Evolutionary conservation across 2,888 invertebrate genomes (phyloP), one percentile per base, ranked within the genome.

Genomic region (Clivina fossor): DNA sequence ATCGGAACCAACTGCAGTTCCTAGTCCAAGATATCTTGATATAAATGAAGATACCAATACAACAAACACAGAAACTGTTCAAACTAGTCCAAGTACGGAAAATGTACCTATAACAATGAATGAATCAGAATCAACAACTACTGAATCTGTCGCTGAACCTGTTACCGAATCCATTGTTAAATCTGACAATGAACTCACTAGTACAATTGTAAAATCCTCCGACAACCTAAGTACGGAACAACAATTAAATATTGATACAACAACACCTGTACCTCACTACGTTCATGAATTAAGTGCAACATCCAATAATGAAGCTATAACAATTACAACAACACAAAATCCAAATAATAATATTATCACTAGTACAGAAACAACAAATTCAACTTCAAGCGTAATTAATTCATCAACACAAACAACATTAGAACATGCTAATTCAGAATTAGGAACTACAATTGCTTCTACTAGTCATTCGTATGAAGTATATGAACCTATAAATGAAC

Each of bases 301-400:
- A 41, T 16, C 53, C 49, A 20, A 24, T 30, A 7, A 9, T 24
- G 33, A 11, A 51, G 32, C 11, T 26, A 11, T 56, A 58, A 38
- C 11, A 44, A 53, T 13, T 49, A 26, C 15, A 38, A 46, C n/a
- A 50, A 53, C 24, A 48, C 57, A 32, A 53, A 57, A 9, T 54
- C 58, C 41, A 56, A 56, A 30, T 58, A 56, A 57, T 55, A 49
- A 40, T 57, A 58, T 20, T 59, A 60, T 46, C 32, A 53, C 19
- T 19, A 57, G 46, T 49, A 20, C 26, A 11, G 55, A 61, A 58
- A 37, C 49, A 43, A 48, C 53, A 19, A 35, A 55, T n/a, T 56
- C 49, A 16, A 54, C 57, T 28, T 49, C 56, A 19, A 20, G 40
- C 20, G 19, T 11, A 20, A 40, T n/a, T 16, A n/a, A n/a, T n/a